phyloP scores from a whole-genome alignment of 2,888 invertebrate species.

The Synanthedon vespiformis region DNA sequence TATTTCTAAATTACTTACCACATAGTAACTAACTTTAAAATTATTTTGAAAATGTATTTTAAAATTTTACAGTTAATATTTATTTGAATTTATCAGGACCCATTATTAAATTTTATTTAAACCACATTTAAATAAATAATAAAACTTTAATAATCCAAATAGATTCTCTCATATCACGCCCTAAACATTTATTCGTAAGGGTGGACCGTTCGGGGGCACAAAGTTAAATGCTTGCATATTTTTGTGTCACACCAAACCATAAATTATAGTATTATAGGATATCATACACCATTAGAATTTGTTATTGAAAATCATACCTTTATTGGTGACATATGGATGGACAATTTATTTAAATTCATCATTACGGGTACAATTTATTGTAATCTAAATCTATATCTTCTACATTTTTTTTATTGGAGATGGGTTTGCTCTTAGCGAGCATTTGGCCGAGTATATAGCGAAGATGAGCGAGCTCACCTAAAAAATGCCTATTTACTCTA shows the following conservation, averaged over 20 bases:
- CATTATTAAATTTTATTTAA: neutral
- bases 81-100: neutral
- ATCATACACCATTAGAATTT: conserved; percentile 35
- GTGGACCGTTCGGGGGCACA: conserved; percentile 13
- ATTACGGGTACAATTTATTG: too few relatives aligned
- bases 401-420: too few relatives aligned
- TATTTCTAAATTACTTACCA: too few relatives aligned
- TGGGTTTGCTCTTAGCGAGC: too few relatives aligned
- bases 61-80: neutral
- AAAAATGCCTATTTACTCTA: too few relatives aligned
- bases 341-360: neutral
- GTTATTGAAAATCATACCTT: conserved; percentile 7
- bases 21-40: too few relatives aligned
- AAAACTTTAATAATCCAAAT: conserved; percentile 38
- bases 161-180: conserved; percentile 47
- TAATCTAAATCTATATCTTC: too few relatives aligned
- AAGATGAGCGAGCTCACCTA: too few relatives aligned
- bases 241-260: conserved; percentile 40
- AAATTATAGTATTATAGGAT: conserved; percentile 51
- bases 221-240: conserved; percentile 27
- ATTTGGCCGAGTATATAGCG: too few relatives aligned
- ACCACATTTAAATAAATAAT: conserved; percentile 27
- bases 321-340: neutral
- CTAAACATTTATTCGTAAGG: conserved; percentile 22
- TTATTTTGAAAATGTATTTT: neutral